phyloP scores from a whole-genome alignment of 2,888 invertebrate genomes.

The Coecobrya sp. region DNA sequence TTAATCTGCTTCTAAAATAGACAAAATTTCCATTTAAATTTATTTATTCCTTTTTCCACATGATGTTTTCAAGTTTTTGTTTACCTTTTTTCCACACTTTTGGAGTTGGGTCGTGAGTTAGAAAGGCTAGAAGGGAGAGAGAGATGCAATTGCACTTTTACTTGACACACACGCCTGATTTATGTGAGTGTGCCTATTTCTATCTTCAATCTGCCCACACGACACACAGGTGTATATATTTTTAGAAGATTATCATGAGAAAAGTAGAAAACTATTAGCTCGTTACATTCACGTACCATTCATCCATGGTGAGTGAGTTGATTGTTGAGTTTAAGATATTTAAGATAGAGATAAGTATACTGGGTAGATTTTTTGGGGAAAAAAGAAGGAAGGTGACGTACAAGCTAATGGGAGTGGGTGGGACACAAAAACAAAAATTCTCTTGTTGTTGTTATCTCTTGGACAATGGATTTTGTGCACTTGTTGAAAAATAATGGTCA shows the following conservation, averaged over 20 bases:
- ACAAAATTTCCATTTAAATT: slow-evolving; percentile 12
- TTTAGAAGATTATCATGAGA: slow-evolving; percentile 10
- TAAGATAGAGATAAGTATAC: background rate
- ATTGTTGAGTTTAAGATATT: background rate
- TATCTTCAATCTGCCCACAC: background rate
- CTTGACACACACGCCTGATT: slow-evolving; percentile 30
- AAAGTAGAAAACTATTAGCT: slow-evolving; percentile 16
- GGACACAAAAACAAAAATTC: slow-evolving; percentile 30
- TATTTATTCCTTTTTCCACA: slow-evolving; percentile 16
- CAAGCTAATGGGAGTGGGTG: slow-evolving; percentile 32
- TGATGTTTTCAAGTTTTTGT: slow-evolving; percentile 19
- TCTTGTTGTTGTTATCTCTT: slow-evolving; percentile 32
- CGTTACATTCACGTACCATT: background rate
- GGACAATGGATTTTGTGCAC: slow-evolving; percentile 48
- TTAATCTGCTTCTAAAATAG: slow-evolving; percentile 41
- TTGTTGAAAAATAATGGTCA: slow-evolving; percentile 60
- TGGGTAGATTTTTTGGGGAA: slow-evolving; percentile 5
- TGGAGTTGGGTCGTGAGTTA: slow-evolving; percentile 33
- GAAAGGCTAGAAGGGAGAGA: slow-evolving; percentile 3
- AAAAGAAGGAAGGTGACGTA: slow-evolving; percentile 22
- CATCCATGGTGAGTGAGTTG: slow-evolving; percentile 4
- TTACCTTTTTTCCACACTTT: background rate
- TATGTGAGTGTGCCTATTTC: slow-evolving; percentile 19
- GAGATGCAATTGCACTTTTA: slow-evolving; percentile 47
- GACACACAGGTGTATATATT: slow-evolving; percentile 21